Evolutionary conservation across 1,140 invertebrate species (phyloP).

Genomic region (Cydia amplana): DNA sequence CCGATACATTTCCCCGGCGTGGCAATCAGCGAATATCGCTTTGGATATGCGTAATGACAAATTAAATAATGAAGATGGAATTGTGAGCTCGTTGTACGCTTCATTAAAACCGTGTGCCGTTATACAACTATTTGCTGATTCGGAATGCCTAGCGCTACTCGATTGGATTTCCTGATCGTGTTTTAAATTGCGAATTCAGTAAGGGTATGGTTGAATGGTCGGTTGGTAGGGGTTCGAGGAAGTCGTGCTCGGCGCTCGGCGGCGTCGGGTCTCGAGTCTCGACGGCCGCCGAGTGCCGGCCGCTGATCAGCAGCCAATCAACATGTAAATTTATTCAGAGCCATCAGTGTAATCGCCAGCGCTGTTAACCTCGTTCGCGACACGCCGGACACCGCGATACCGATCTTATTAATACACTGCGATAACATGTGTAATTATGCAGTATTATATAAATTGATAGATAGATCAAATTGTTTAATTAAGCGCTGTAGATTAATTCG

Average conservation of each 20-base stretch:
- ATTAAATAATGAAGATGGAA: slow-evolving; percentile 29
- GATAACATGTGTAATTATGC: slow-evolving; percentile 33
- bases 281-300: too few relatives aligned
- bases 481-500: slow-evolving; percentile 24
- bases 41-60: slow-evolving; percentile 22
- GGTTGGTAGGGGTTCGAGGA: background rate
- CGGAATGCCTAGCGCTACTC: slow-evolving; percentile 2
- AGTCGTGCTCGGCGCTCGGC: slow-evolving; percentile 3
- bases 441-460: slow-evolving; percentile 36
- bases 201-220: slow-evolving; percentile 4
- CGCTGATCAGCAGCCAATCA: slow-evolving; percentile 67
- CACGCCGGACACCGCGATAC: slow-evolving; percentile 53
- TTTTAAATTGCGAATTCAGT: slow-evolving; percentile 22
- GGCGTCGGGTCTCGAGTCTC: background rate
- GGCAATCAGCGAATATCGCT: slow-evolving; percentile 29
- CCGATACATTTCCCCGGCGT: slow-evolving; percentile 34
- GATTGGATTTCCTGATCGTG: slow-evolving; percentile 17
- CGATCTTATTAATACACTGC: slow-evolving; percentile 59
- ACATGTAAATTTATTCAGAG: slow-evolving; percentile 76
- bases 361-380: slow-evolving; percentile 72
- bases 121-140: slow-evolving; percentile 24
- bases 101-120: slow-evolving; percentile 1
- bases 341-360: slow-evolving; percentile 69
- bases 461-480: slow-evolving; percentile 38
- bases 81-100: slow-evolving; percentile 16